Percentiles rank a stretch among this genome's conserved stretches.
phyloP scores from a whole-genome alignment of 1,140 invertebrate species.

The Plutomurus gul region DNA sequence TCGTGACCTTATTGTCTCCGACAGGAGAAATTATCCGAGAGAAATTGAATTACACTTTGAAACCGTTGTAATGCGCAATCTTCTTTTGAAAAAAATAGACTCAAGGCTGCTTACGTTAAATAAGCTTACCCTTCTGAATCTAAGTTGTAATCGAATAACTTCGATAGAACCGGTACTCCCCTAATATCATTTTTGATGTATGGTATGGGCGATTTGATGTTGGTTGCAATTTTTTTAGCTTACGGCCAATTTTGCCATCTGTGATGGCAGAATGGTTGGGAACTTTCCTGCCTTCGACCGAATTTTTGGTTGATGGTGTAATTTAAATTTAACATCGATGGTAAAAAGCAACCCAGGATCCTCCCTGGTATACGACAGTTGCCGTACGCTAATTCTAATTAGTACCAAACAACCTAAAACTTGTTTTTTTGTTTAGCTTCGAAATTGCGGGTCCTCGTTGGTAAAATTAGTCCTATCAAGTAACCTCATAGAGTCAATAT shows the following conservation, averaged over 20 bases:
- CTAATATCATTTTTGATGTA: background rate
- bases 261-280: too few species aligned
- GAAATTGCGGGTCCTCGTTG: background rate
- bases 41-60: background rate
- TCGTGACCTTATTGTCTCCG: background rate
- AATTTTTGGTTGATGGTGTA: too few species aligned
- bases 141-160: background rate
- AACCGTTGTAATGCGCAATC: background rate
- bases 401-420: too few species aligned
- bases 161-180: background rate
- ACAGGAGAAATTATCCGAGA: conserved; percentile 36
- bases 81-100: conserved; percentile 17
- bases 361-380: too few species aligned
- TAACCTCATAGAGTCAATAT: background rate
- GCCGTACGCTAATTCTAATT: too few species aligned
- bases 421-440: background rate
- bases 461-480: background rate
- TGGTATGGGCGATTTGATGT: background rate
- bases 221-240: background rate
- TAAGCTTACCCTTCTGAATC: background rate
- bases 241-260: too few species aligned
- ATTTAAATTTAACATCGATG: too few species aligned
- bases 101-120: background rate
- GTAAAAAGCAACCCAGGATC: too few species aligned
- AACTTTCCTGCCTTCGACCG: too few species aligned